Evolutionary conservation across 2,797 vertebrate genomes (phyloP), one percentile per base, ranked within the genome.

Genomic region (Merluccius polli): DNA sequence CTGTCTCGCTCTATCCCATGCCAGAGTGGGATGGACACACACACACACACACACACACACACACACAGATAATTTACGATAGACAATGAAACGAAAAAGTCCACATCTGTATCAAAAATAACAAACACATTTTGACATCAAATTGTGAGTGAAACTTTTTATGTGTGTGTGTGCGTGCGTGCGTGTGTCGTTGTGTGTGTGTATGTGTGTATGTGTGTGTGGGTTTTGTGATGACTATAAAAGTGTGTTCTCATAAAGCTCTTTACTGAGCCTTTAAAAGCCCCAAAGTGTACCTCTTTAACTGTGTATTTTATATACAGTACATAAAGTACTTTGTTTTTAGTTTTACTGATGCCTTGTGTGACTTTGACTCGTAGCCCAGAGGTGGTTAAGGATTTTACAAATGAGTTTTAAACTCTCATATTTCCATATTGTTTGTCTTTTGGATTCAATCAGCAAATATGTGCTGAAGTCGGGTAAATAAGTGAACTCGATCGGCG

Each of bases 81-180:
- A 8, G 8, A 35, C 33, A 35, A 35, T 35, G 8, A 35, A 3
- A 35, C 8, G 8, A 35, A 35, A 35, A 35, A 35, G 8, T 35
- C 33, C 3, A 35, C 33, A 35, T 3, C 33, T 35, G 33, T 35
- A 35, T 35, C 33, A 35, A 35, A 3, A 35, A 35, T 35, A n/a
- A n/a, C n/a, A 8, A 35, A 35, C 33, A 35, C 33, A 35, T 35
- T 35, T 35, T 3, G 3, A 35, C 33, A 35, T 3, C 33, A 35
- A 35, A 35, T 35, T 35, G 36, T 67, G 77, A 80, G 70, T 81
- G 77, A 78, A 65, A 76, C 63, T 38, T 21, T 21, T 21, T 73
- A 35, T 75, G 72, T 63, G 41, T 73, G 72, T n/a, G 73, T 35
- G 75, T 73, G 72, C 63, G 59, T 12, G 82, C 65, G 73, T n/a